Percentiles rank a stretch among this genome's conserved stretches.
Evolutionary conservation across 1,140 invertebrate genomes (phyloP).

Genomic region (Aphelenchoides fujianensis): DNA sequence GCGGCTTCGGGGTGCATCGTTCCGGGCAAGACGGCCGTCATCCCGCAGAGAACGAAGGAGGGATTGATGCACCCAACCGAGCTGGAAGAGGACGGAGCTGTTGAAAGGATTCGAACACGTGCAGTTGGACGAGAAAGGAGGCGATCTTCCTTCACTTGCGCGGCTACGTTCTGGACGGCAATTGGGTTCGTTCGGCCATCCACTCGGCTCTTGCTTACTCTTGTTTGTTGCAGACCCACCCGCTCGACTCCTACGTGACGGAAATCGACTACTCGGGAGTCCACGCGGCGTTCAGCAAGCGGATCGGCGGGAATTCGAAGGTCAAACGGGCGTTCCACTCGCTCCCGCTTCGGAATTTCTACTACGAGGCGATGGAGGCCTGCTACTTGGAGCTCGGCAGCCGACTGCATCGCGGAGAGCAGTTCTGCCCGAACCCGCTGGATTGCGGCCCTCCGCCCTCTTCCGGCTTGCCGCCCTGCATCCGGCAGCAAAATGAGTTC

Average conservation of each 20-base stretch:
- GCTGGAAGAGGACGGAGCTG: not conserved
- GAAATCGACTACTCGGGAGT: not conserved
- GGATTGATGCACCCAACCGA: not conserved
- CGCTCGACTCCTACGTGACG: not conserved
- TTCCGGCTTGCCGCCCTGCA: not conserved
- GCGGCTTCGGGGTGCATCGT: not conserved
- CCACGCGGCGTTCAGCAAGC: not conserved
- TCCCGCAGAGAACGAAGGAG: not conserved
- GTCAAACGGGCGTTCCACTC: not conserved
- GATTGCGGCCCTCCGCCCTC: not conserved
- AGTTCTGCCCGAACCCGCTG: not conserved
- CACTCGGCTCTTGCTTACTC: too few relatives aligned
- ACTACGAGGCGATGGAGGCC: not conserved
- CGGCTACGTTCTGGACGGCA: not conserved
- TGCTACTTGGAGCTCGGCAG: not conserved
- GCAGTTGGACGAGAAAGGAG: not conserved
- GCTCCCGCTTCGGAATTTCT: not conserved
- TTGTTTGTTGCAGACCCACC: not conserved
- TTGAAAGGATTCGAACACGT: not conserved
- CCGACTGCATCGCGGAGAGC: not conserved
- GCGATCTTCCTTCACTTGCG: not conserved
- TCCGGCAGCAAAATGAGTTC: not conserved
- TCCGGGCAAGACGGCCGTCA: not conserved
- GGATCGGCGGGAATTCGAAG: not conserved
- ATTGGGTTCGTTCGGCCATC: slow-evolving; percentile 5